A percentile compares a stretch with the other conserved stretches of the same genome.
phyloP scores from a whole-genome alignment of 2,113 vertebrate species.

The Ptilorrhoa leucosticta region DNA sequence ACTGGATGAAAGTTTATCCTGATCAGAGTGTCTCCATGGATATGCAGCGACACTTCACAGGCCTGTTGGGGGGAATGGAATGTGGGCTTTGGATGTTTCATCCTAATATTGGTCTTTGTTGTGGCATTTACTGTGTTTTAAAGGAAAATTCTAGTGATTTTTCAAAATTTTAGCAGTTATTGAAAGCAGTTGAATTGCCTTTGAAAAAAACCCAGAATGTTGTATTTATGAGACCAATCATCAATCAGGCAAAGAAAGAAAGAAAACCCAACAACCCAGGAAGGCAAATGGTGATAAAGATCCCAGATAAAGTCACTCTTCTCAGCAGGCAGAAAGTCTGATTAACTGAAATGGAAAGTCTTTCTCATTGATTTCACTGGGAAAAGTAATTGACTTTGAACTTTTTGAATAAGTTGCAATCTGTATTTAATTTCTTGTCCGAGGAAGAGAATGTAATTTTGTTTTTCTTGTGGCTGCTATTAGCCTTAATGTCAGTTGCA shows the following conservation, averaged over 20 bases:
- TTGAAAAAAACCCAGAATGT: neutral
- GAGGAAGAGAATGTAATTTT: neutral
- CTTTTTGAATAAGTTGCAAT: constrained; percentile 10
- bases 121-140: neutral
- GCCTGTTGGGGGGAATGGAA: neutral
- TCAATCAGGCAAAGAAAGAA: neutral
- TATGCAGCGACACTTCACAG: neutral
- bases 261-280: neutral
- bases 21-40: neutral
- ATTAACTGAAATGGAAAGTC: constrained; percentile 27
- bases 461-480: constrained; percentile 17
- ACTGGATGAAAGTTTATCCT: neutral
- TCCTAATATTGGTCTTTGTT: neutral
- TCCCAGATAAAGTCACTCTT: neutral
- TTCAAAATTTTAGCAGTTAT: neutral
- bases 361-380: constrained; percentile 28
- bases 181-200: neutral
- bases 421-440: constrained; percentile 41
- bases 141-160: neutral
- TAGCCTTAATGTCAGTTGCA: constrained; percentile 3
- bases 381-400: constrained; percentile 43
- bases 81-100: neutral
- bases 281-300: constrained; percentile 1
- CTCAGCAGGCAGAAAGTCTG: neutral
- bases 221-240: neutral